Percentiles rank a stretch among this genome's conserved stretches.
Evolutionary conservation across 2,113 vertebrate species (phyloP).

Genomic region (Cephalopholis sonnerati): DNA sequence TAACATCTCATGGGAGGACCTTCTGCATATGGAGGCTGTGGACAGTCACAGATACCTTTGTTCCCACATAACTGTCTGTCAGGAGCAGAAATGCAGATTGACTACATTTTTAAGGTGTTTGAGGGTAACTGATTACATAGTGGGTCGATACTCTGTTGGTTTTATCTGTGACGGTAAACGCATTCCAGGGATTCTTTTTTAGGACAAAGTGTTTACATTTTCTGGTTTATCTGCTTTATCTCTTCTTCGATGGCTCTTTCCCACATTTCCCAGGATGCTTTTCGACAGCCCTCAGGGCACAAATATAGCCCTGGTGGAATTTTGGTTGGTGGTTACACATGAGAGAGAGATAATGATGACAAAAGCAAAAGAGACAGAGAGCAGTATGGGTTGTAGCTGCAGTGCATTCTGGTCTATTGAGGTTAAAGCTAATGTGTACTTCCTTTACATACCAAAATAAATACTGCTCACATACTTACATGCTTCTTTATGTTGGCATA

Average conservation of each 20-base stretch:
- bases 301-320: neutral
- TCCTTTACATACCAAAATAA: no score
- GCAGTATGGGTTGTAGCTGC: neutral
- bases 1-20: neutral
- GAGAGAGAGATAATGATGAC: neutral
- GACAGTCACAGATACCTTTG: neutral
- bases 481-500: no score
- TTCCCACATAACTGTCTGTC: neutral
- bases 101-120: neutral
- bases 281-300: neutral
- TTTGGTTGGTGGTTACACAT: neutral
- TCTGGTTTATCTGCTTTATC: slow-evolving; percentile 12
- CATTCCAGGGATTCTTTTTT: slow-evolving; percentile 29
- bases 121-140: neutral
- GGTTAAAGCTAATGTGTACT: neutral
- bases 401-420: neutral
- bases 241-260: neutral
- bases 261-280: slow-evolving; percentile 29
- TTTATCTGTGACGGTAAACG: slow-evolving; percentile 19
- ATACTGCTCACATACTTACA: no score
- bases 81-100: neutral
- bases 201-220: neutral
- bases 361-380: neutral
- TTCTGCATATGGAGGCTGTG: neutral
- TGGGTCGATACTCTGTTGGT: no score